Percentiles rank a stretch among this genome's conserved stretches.
phyloP scores from a whole-genome alignment of 1,140 invertebrate species.

The Chelonus insularis region DNA sequence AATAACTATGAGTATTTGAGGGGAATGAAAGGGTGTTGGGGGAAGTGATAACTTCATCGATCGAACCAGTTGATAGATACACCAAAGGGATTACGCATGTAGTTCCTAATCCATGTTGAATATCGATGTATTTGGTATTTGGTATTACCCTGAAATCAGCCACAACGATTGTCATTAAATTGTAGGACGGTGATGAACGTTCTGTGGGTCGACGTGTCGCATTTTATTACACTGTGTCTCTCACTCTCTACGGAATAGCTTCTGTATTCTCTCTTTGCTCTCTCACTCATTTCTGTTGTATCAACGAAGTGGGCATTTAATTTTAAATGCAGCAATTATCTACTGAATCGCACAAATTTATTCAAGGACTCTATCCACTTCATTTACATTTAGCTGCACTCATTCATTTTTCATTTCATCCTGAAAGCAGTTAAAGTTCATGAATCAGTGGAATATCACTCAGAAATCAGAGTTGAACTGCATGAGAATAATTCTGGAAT shows the following conservation, averaged over 20 bases:
- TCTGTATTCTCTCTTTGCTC: neutral
- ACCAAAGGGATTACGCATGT: neutral
- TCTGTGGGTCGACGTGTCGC: slow-evolving; percentile 9
- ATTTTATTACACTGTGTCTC: neutral
- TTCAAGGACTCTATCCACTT: slow-evolving; percentile 11
- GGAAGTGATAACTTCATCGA: slow-evolving; percentile 11
- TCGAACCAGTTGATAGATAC: slow-evolving; percentile 8
- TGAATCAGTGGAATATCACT: neutral
- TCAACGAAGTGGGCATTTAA: slow-evolving; percentile 14
- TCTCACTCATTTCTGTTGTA: neutral
- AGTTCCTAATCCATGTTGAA: slow-evolving; percentile 4
- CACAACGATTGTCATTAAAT: slow-evolving; percentile 14
- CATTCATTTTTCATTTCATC: slow-evolving; percentile 7
- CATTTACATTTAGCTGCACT: slow-evolving; percentile 12
- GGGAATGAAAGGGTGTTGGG: neutral
- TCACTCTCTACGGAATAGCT: too few species aligned
- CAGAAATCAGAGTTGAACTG: too few species aligned
- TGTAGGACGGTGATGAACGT: slow-evolving; percentile 13
- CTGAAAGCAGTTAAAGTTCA: neutral
- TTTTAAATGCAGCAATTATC: slow-evolving; percentile 22
- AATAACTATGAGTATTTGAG: neutral
- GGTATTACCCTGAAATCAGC: slow-evolving; percentile 9
- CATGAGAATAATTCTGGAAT: too few species aligned
- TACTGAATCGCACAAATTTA: slow-evolving; percentile 19
- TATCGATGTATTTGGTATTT: slow-evolving; percentile 5